phyloP scores from a whole-genome alignment of 2,888 invertebrate species.

The Teleogryllus oceanicus region DNA sequence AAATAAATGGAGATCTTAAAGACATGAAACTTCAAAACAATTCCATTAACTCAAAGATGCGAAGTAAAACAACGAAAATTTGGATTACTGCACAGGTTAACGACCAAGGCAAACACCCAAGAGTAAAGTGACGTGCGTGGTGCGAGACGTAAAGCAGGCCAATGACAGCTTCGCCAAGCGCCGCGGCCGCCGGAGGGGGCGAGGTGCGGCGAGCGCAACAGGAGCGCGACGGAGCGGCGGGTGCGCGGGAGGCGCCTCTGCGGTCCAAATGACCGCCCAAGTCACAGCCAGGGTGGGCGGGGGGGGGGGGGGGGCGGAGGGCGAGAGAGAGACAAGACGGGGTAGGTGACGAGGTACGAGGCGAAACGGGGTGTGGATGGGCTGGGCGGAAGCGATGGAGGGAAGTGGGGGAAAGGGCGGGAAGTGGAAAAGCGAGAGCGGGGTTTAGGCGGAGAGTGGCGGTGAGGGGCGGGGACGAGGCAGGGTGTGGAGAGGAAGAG shows the following conservation, averaged over 20 bases:
- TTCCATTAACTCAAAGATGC: too few species aligned
- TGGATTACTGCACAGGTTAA: too few species aligned
- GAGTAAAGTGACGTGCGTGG: too few species aligned
- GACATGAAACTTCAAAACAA: too few species aligned
- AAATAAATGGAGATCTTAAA: too few species aligned
- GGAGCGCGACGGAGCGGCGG: neutral
- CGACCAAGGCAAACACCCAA: too few species aligned
- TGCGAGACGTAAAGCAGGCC: neutral
- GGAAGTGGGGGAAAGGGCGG: neutral
- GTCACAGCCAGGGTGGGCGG: neutral
- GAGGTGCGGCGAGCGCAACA: too few species aligned
- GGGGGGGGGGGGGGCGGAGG: neutral
- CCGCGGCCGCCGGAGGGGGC: too few species aligned
- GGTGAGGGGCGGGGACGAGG: too few species aligned
- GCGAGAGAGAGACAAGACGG: neutral
- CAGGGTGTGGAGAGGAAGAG: neutral
- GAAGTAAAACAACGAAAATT: too few species aligned
- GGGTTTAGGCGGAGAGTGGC: neutral
- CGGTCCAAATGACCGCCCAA: neutral
- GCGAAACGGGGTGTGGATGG: neutral
- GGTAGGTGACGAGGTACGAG: neutral
- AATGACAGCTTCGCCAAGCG: neutral
- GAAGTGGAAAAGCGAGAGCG: neutral
- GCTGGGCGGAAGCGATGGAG: neutral
- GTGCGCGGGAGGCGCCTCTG: neutral